Evolutionary conservation across 2,113 vertebrate species (phyloP), one percentile per base, ranked within the genome.

Genomic region (Bothrops jararaca): DNA sequence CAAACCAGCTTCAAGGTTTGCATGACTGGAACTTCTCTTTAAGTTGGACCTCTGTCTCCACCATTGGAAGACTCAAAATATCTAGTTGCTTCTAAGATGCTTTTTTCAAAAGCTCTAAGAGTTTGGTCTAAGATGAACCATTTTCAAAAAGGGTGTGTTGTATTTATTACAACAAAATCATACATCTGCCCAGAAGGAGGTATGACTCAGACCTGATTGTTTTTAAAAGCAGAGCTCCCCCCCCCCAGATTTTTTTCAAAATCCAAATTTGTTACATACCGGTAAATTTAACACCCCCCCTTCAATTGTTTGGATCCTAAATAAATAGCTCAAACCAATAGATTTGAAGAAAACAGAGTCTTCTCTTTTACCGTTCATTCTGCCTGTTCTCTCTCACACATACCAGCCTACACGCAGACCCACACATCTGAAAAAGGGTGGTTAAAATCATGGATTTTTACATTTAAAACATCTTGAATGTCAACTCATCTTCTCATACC

Each of bases 81-180:
- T 80, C 69, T 34, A 45, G 48, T 26, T 0, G 24, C 42, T 50
- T 11, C 24, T 2, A 0, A 50, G 85, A 5, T 50, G 23, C 85
- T 50, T 50, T 80, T 39, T 26, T 50, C 23, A 24, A 34, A 48
- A 48, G 39, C 45, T 48, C 22, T 48, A n/a, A 18, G 26, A 87
- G 48, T 29, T 2, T 87, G 29, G 12, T 3, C 29, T 29, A 88
- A 26, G 10, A 22, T 94, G 24, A 90, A 56, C 91, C 89, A 89
- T 11, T 85, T 60, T 39, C 54, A 42, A n/a, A 0, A 57, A 0
- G 0, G 2, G 29, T 42, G 74, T 94, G 94, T 50, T 95, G 20
- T 52, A 91, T 96, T 97, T 94, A 96, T 96, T 95, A 95, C 95
- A 94, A 94, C 95, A 97, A 96, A 97, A 93, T 91, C 93, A 95